Base-by-base conservation (phyloP, 2,797 vertebrate species). In the Sebastes hubbsi region DNA sequence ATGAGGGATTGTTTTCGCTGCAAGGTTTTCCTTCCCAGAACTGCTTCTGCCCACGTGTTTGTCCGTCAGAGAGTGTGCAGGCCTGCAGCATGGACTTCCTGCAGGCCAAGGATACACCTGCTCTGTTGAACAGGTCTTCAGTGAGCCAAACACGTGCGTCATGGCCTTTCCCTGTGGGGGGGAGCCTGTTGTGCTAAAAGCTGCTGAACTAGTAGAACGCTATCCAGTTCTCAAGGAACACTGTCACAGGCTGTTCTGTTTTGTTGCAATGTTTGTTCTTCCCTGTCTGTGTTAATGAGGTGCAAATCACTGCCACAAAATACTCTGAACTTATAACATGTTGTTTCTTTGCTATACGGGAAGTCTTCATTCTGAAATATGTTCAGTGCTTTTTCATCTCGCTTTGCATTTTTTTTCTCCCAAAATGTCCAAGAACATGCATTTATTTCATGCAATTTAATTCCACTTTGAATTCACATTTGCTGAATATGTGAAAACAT, bases 61-160 rank as follows among this genome's bases (percentile, higher is more conserved):
- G 79, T 85, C 64, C 25, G n/a, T 54, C 77, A 49, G 79, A 59
- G 76, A 81, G 83, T 16, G 79, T 80, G 82, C 66, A 25, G 29
- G 75, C 75, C 76, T 72, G 80, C 77, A 73, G 81, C 86, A 54
- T 58, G 67, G 61, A 77, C 87, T 90, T 93, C 90, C 92, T 91
- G 82, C 70, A 68, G 75, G 56, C 76, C 72, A 59, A 93, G 94
- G 94, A 95, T 92, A 87, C 94, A 95, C 92, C 94, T 94, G 94
- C 85, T 82, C 71, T 29, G 82, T 64, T 24, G 42, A 80, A 80
- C 91, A 83, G 84, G 82, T 90, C 85, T 49, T 36, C 52, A 16
- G 24, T 12, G 56, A 63, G 77, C 27, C 64, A 46, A 56, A 25
- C 67, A 9, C 75, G 13, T 61, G 14, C 25, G 78, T 91, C 91